Evolutionary conservation across 1,140 invertebrate species (phyloP), one percentile per base, ranked within the genome.

Genomic region (Mycetomoellerius zeteki): DNA sequence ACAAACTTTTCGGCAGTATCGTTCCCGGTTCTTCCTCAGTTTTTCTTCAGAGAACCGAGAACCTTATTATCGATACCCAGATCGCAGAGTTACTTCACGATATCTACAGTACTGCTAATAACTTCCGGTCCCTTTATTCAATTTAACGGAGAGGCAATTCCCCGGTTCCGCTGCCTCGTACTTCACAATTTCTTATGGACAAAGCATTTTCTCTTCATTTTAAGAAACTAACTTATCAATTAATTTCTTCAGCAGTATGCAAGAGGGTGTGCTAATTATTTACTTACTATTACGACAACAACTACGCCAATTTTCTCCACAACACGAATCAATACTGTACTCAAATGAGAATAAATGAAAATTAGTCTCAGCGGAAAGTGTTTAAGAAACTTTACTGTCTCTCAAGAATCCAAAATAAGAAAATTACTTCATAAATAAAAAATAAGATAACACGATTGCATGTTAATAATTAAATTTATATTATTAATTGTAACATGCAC

Each of bases 1-100:
- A 91, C 91, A 91, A 92, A 92, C 86, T 92, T 92, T 92, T 91
- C 88, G 88, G 77, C 84, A 88, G 88, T 91, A 91, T 91, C 90
- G 88, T 86, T 85, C 71, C 72, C 56, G 21, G 19, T 60, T 86
- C 64, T 37, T 75, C 72, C 21, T 33, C 73, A 56, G 24, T 75
- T 90, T 88, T 88, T 84, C 77, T 89, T 81, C 71, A 80, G 77
- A 56, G 27, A 71, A 56, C 71, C 30, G 27, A 84, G 77, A 77
- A 65, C 52, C 75, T 65, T 85, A 76, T 50, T 90, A 90, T 90
- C 88, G 78, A 78, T 43, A 52, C 33, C 43, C 47, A 62, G 80
- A 89, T 91, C 84, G 81, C 24, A 27, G 27, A 75, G 85, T 75
- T 77, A 91, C 43, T 60, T 60, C 16, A 27, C 64, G 62, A 62